Evolutionary conservation across 1,140 invertebrate genomes (phyloP).

Genomic region (Temnothorax curvispinosus): DNA sequence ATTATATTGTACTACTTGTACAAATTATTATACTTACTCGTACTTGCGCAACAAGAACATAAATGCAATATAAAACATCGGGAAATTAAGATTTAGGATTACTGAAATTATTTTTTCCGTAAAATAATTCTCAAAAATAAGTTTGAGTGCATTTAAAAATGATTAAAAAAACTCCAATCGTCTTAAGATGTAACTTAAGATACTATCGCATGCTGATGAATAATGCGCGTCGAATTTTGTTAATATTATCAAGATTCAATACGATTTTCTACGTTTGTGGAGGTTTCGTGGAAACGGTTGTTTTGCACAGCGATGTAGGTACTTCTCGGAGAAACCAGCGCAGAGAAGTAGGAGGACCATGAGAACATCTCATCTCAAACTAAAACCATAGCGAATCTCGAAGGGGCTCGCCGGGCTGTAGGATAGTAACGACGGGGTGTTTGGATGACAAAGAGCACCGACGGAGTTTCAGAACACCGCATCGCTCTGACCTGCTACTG

Average conservation of each 20-base stretch:
- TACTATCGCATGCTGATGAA: neutral
- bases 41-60: neutral
- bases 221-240: neutral
- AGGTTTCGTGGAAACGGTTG: neutral
- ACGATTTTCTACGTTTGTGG: neutral
- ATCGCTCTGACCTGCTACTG: conserved; percentile 73
- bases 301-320: conserved; percentile 41
- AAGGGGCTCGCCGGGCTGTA: conserved; percentile 44
- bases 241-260: neutral
- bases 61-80: neutral
- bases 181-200: neutral
- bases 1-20: neutral
- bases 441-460: conserved; percentile 81
- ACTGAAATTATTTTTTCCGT: neutral
- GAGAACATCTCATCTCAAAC: conserved; percentile 75
- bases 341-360: conserved; percentile 56
- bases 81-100: neutral
- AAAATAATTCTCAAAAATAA: neutral
- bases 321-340: conserved; percentile 19
- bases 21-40: neutral
- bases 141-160: neutral
- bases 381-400: conserved; percentile 71
- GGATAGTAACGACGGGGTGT: conserved; percentile 75
- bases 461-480: conserved; percentile 80
- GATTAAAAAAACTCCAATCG: neutral